Evolutionary conservation across 1,140 invertebrate species (phyloP).

Genomic region (Nomia melanderi): DNA sequence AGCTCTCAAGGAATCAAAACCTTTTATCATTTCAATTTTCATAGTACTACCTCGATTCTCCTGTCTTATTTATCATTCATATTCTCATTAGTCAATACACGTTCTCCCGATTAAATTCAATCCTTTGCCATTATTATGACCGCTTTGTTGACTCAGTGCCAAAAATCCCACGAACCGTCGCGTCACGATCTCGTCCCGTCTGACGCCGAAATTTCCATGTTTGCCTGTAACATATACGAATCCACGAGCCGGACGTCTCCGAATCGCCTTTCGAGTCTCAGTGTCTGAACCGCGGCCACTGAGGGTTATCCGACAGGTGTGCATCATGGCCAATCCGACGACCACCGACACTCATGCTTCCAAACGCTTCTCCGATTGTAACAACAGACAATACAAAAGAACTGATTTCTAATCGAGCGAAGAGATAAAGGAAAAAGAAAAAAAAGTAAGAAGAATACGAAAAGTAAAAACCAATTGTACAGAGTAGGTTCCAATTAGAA

Average conservation of each 20-base stretch:
- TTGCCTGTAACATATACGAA: slow-evolving; percentile 6
- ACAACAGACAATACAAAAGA: slow-evolving; percentile 57
- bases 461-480: slow-evolving; percentile 9
- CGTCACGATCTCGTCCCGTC: background rate
- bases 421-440: no score
- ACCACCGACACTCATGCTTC: slow-evolving; percentile 40
- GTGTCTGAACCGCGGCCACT: background rate
- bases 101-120: no score
- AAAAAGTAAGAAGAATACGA: no score
- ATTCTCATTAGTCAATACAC: no score
- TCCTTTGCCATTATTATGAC: no score
- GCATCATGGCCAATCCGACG: slow-evolving; percentile 11
- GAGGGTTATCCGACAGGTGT: slow-evolving; percentile 9
- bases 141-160: background rate
- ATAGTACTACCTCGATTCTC: no score
- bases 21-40: no score
- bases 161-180: background rate
- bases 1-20: no score
- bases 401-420: slow-evolving; percentile 18
- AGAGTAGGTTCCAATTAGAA: slow-evolving; percentile 21
- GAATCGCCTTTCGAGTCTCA: background rate
- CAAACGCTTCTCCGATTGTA: slow-evolving; percentile 43
- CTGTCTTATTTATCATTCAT: no score
- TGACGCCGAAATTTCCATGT: background rate
- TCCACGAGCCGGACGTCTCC: background rate